Evolutionary conservation across 2,113 vertebrate species (phyloP).

Genomic region (Cnemophilus loriae): DNA sequence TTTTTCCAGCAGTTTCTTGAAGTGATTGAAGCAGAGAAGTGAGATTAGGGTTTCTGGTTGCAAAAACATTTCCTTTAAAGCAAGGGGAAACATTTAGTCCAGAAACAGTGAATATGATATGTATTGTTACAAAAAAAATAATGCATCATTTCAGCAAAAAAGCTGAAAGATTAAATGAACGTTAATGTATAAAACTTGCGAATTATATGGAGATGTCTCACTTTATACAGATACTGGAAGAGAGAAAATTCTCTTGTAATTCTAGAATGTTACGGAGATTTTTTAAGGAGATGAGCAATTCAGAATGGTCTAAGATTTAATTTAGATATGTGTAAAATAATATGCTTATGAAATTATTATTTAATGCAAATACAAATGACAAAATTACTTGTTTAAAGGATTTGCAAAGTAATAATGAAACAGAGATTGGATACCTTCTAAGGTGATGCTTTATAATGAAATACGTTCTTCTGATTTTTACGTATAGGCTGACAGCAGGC

Average conservation of each 20-base stretch:
- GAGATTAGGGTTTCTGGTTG: not conserved
- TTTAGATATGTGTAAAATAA: slow-evolving; percentile 68
- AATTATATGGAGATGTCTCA: not conserved
- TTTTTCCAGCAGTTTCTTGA: not conserved
- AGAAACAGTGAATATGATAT: not conserved
- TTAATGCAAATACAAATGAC: not conserved
- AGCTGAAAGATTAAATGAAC: not conserved
- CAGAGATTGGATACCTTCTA: not conserved
- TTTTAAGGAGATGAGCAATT: slow-evolving; percentile 29
- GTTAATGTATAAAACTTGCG: not conserved
- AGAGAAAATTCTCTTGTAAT: not conserved
- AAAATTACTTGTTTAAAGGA: slow-evolving; percentile 9
- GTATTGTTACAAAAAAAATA: not conserved
- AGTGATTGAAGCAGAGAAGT: not conserved
- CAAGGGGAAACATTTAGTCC: not conserved
- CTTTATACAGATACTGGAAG: not conserved
- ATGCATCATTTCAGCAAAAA: not conserved
- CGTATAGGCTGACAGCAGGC: not conserved
- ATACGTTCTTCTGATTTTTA: not conserved
- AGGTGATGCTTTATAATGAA: not conserved
- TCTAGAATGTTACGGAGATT: not conserved
- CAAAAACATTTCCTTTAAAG: not conserved
- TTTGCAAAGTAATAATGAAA: not conserved
- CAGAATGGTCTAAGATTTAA: slow-evolving; percentile 49
- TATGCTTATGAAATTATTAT: not conserved